Evolutionary conservation across 2,888 invertebrate species (phyloP).

Genomic region (Neoitamus cyanurus): DNA sequence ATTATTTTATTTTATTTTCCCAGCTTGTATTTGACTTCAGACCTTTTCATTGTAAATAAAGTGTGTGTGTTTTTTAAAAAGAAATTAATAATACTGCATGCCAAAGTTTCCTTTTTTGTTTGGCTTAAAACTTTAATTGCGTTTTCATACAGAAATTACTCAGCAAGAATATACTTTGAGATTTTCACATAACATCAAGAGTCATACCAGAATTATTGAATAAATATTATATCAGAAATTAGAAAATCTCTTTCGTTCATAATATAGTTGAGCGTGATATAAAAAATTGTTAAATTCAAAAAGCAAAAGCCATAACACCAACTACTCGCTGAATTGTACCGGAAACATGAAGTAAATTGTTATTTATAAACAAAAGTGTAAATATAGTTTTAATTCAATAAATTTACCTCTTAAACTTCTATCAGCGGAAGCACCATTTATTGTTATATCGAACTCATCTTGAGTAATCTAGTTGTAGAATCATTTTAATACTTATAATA

Average conservation of each 20-base stretch:
- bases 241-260: not conserved
- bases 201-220: not conserved
- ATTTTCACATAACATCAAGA: not conserved
- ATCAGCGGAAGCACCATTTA: not conserved
- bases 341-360: constrained; percentile 15
- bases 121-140: not conserved
- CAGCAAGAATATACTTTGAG: not conserved
- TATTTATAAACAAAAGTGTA: constrained; percentile 43
- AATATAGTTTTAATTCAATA: constrained; percentile 6
- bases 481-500: not conserved
- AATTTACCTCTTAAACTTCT: not conserved
- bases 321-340: not conserved
- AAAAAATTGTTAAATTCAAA: not conserved
- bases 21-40: not conserved
- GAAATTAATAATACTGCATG: not conserved
- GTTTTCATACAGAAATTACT: not conserved
- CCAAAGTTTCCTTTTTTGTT: not conserved
- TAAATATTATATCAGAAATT: not conserved
- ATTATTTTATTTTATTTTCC: not conserved
- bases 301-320: constrained; percentile 24
- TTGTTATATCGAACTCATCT: not conserved
- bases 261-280: not conserved
- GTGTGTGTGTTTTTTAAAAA: not conserved
- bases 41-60: not conserved
- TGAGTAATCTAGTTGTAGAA: not conserved